Evolutionary conservation across 2,113 vertebrate species (phyloP).

Genomic region (Enhydra lutris): DNA sequence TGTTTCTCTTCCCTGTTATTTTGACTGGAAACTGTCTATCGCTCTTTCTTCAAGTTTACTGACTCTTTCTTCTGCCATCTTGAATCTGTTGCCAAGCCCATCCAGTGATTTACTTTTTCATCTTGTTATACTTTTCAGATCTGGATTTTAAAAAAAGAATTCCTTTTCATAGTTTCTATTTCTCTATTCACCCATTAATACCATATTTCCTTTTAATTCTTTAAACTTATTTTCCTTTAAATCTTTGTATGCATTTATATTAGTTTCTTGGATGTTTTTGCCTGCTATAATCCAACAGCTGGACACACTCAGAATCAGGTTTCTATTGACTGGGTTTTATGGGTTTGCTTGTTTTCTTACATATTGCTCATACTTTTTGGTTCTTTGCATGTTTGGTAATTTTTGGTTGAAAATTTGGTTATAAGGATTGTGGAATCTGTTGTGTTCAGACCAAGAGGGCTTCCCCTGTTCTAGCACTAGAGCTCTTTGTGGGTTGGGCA

Average conservation of each 20-base stretch:
- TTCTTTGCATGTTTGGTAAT: neutral
- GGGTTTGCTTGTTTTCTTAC: neutral
- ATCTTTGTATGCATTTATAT: neutral
- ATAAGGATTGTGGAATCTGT: neutral
- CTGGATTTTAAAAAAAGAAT: neutral
- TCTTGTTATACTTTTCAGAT: neutral
- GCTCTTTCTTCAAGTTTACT: neutral
- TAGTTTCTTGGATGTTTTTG: neutral
- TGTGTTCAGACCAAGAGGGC: neutral
- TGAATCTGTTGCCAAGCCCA: neutral
- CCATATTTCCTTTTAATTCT: neutral
- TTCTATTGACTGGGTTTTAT: neutral
- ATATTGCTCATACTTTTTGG: neutral
- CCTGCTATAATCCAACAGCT: neutral
- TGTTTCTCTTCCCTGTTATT: neutral
- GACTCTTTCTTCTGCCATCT: neutral
- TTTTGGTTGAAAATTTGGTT: neutral
- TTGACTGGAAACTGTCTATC: neutral
- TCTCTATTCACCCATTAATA: neutral
- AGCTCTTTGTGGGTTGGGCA: neutral
- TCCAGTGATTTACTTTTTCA: neutral
- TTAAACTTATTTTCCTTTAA: neutral
- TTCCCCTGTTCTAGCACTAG: neutral
- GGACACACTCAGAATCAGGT: neutral
- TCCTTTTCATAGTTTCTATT: neutral